These are phyloP conservation scores for Stomatorhinus walkeri DNA, from an alignment of 2,797 vertebrate species.

Conservation along the genomic window DNA sequence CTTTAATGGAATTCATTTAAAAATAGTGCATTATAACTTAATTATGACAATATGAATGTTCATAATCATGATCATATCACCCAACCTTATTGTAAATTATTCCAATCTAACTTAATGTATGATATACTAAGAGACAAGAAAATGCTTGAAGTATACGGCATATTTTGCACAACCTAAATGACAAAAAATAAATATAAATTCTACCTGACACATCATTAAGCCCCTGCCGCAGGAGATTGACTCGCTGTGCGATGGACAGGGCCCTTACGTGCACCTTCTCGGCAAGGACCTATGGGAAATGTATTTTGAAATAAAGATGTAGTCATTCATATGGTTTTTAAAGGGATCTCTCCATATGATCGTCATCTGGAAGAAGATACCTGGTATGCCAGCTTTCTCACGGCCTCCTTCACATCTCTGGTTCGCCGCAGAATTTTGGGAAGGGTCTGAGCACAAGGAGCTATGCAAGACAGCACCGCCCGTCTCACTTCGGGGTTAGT, in stretches of 20 bases:
- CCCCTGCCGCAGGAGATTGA: conserved; percentile 80
- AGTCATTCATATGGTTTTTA: neutral
- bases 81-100: neutral
- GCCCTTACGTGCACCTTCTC: conserved; percentile 89
- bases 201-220: conserved; percentile 85
- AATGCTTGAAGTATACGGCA: neutral
- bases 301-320: neutral
- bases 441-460: conserved; percentile 75
- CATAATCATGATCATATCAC: neutral
- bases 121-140: neutral
- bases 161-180: neutral
- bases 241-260: conserved; percentile 87
- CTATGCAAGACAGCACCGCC: conserved; percentile 88
- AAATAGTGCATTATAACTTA: neutral
- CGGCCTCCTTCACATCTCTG: conserved; percentile 80
- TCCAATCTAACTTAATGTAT: neutral
- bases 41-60: neutral
- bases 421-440: conserved; percentile 80
- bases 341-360: neutral
- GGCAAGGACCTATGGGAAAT: conserved; percentile 71
- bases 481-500: conserved; percentile 82
- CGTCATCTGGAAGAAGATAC: conserved; percentile 46
- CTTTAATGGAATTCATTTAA: neutral
- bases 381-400: conserved; percentile 87
- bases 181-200: neutral